These are phyloP conservation scores for Aldabrachelys gigantea DNA, from an alignment of 2,113 vertebrate genomes.

Conservation along the genomic window DNA sequence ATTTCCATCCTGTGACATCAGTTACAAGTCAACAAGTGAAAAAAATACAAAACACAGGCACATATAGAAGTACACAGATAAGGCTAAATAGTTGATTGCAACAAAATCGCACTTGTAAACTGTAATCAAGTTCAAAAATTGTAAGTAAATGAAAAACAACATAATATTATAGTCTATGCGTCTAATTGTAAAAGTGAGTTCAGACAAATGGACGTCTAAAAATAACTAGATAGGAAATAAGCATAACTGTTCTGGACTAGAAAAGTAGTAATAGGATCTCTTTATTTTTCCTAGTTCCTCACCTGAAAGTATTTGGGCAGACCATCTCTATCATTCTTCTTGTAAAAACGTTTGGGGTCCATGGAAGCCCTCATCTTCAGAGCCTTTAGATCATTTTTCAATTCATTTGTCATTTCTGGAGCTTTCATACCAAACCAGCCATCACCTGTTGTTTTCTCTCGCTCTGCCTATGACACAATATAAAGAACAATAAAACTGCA, in stretches of 20 bases:
- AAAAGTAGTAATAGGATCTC: not conserved
- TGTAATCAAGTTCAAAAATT: not conserved
- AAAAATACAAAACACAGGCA: not conserved
- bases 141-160: not conserved
- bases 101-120: not conserved
- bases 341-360: conserved; percentile 97
- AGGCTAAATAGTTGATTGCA: not conserved
- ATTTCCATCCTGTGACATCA: not conserved
- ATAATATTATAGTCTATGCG: not conserved
- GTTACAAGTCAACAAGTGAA: not conserved
- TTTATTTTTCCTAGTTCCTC: conserved; percentile 8
- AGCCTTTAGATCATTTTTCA: conserved; percentile 91
- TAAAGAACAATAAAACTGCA: conserved; percentile 3
- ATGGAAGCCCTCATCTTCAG: conserved; percentile 92
- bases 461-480: conserved; percentile 83
- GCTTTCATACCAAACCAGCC: conserved; percentile 98
- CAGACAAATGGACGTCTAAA: not conserved
- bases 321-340: conserved; percentile 96
- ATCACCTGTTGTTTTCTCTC: conserved; percentile 88
- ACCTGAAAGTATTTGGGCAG: conserved; percentile 98
- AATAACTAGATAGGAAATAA: not conserved
- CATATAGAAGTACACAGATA: accelerated
- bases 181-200: not conserved
- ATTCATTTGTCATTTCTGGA: conserved; percentile 90
- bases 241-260: not conserved